phyloP scores from a whole-genome alignment of 2,113 vertebrate species.

The Gallinago undulata region DNA sequence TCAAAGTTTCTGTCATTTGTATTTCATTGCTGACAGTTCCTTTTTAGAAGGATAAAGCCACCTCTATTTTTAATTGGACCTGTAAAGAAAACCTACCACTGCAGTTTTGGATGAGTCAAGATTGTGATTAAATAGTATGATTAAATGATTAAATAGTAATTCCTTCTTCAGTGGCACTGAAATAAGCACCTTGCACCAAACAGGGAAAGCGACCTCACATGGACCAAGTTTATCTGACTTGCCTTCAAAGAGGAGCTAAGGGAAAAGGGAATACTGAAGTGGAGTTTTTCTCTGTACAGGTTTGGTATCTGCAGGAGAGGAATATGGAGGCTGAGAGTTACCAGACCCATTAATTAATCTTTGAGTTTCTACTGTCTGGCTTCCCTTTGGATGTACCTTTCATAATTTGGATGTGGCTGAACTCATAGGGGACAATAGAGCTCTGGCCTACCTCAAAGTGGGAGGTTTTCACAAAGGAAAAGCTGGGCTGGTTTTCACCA shows the following conservation, averaged over 20 bases:
- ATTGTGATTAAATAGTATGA: background rate
- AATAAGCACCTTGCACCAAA: background rate
- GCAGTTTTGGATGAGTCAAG: background rate
- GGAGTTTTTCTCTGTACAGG: background rate
- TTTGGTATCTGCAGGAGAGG: background rate
- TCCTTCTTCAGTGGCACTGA: background rate
- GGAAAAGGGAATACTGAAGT: background rate
- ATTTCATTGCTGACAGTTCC: background rate
- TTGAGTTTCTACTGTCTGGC: background rate
- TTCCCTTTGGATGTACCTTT: background rate
- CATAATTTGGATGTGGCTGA: background rate
- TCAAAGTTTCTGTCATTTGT: background rate
- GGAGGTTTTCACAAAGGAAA: background rate
- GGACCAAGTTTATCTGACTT: background rate
- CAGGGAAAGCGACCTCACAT: background rate
- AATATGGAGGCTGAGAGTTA: background rate
- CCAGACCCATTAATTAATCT: background rate
- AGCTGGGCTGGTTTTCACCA: background rate
- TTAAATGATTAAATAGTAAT: background rate
- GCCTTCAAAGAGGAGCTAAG: background rate
- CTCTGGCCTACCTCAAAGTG: background rate
- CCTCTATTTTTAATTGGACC: background rate
- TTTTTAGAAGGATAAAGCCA: background rate
- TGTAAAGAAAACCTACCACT: background rate
- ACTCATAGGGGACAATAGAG: background rate